Percentiles rank a stretch among this genome's conserved stretches.
Conservation (phyloP, 1,140 invertebrate species). For the Megalopta genalis region DNA sequence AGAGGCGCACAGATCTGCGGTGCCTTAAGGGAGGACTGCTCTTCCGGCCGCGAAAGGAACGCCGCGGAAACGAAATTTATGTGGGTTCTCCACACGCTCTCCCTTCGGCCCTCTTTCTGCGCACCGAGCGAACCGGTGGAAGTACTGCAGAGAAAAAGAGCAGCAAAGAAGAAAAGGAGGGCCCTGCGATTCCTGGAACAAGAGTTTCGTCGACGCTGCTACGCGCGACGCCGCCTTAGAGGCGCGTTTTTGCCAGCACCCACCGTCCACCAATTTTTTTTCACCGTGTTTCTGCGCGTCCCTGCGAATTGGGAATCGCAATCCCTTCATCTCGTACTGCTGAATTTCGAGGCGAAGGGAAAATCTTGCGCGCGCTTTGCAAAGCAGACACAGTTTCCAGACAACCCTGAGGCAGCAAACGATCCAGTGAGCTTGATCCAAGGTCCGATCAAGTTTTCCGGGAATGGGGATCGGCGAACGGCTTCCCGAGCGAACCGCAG, state of each 20-base stretch:
- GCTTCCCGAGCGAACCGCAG: slow-evolving; percentile 19
- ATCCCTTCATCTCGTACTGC: slow-evolving; percentile 42
- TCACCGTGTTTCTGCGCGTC: slow-evolving; percentile 46
- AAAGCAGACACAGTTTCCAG: not conserved
- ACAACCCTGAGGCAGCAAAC: not conserved
- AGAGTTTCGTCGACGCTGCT: slow-evolving; percentile 62
- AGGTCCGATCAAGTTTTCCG: slow-evolving; percentile 7
- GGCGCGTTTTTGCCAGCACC: slow-evolving; percentile 72
- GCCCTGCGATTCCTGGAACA: slow-evolving; percentile 66
- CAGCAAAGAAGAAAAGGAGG: slow-evolving; percentile 68
- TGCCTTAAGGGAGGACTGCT: not conserved
- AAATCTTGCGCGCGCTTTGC: no score
- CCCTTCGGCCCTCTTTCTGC: slow-evolving; percentile 21
- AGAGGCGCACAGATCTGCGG: slow-evolving; percentile 17
- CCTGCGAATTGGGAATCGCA: not conserved
- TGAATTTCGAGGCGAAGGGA: slow-evolving; percentile 25
- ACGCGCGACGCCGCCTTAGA: slow-evolving; percentile 52
- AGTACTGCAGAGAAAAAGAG: slow-evolving; percentile 47
- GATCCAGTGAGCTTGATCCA: not conserved
- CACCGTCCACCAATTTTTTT: slow-evolving; percentile 60
- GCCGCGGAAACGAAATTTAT: slow-evolving; percentile 43
- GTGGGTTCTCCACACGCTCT: not conserved
- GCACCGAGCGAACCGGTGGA: slow-evolving; percentile 38
- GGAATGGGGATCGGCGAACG: slow-evolving; percentile 9
- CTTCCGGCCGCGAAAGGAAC: slow-evolving; percentile 15